Evolutionary conservation across 2,888 invertebrate genomes (phyloP), one percentile per base, ranked within the genome.

Genomic region (Tricholauxania praeusta): DNA sequence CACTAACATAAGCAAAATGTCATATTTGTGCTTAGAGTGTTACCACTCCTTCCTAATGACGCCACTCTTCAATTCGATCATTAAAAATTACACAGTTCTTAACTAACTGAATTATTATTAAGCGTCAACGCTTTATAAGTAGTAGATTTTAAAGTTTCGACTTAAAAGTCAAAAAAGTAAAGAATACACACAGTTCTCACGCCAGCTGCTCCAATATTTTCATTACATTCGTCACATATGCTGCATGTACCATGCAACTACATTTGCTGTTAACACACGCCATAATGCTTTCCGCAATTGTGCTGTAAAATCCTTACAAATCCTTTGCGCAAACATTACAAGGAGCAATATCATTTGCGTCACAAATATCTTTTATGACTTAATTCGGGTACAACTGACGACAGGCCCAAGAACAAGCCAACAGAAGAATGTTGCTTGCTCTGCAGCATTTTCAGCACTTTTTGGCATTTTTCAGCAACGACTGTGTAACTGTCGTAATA

Each of bases 281-380:
- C 8, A 71, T 71, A 68, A 72, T 71, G 72, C 67, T 39, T 10
- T 53, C 71, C 32, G 71, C 75, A 75, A 75, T 75, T 75, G 57
- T 72, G 39, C 39, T 39, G 10, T 69, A 49, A 74, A 77, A 78
- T 78, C 76, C 76, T 59, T 66, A 62, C 73, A 78, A 74, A 78
- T 78, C 79, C 76, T 48, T 76, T 72, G 28, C n/a, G 77, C 76
- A 79, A 79, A 79, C 79, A 79, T 57, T 32, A 10, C 52, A 17
- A 17, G 17, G n/a, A 63, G 15, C 15, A 14, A 19, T 15, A 57
- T 22, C 60, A 39, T 69, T 59, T 57, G 47, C 28, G 68, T 59
- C 15, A 47, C 70, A 70, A 70, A 70, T 70, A 52, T 39, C 59
- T 57, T 64, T 65, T 47, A 71, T 65, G 64, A 71, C 71, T 71